phyloP scores from a whole-genome alignment of 2,888 invertebrate species.

The Slavum lentiscoides region DNA sequence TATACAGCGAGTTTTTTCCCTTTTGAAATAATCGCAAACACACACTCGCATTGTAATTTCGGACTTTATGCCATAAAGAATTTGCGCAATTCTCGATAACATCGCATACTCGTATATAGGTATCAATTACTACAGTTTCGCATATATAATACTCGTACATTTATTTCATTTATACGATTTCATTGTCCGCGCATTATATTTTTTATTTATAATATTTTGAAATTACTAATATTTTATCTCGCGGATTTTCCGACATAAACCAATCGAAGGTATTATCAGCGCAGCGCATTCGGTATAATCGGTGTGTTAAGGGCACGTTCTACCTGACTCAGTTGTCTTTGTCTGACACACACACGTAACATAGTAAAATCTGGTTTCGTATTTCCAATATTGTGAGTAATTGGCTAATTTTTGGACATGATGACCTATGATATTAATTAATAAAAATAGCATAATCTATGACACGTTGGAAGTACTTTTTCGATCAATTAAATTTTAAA shows the following conservation, averaged over 20 bases:
- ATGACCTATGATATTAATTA: no score
- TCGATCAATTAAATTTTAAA: no score
- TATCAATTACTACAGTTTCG: not conserved
- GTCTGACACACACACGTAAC: no score
- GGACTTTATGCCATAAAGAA: not conserved
- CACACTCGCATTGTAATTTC: not conserved
- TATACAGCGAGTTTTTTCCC: no score
- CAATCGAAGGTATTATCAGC: not conserved
- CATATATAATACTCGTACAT: no score
- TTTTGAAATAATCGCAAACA: not conserved
- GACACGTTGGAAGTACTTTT: no score
- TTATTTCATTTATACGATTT: not conserved
- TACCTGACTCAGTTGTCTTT: no score
- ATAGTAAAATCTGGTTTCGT: no score
- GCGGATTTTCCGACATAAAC: not conserved
- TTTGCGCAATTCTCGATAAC: not conserved
- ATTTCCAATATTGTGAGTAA: no score
- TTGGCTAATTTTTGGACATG: no score
- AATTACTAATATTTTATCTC: not conserved
- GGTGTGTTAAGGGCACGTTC: no score
- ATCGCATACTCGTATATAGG: not conserved
- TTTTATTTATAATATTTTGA: not conserved
- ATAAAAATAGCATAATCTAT: no score
- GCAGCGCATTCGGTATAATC: not conserved
- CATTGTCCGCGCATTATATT: not conserved